A percentile compares a stretch with the other conserved stretches of the same genome.
Conservation (phyloP, 1,140 invertebrate species). For the roundworm (Caenorhabditis elegans) region WBcel235 BX284605.5:7193501-7194000, state of each 20-base stretch:
- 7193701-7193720: too few species aligned
- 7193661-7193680: background rate
- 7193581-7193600: background rate
- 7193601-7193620: too few species aligned
- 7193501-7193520: background rate
- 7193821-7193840: background rate
- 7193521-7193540: too few species aligned
- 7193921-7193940: slow-evolving; percentile 20
- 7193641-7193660: background rate
- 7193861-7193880: background rate
- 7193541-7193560: too few species aligned
- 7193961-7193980: too few species aligned
- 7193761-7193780: background rate
- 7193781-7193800: background rate
- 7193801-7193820: background rate
- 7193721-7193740: too few species aligned
- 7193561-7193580: too few species aligned
- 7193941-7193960: too few species aligned
- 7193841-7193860: too few species aligned
- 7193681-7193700: too few species aligned
- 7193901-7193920: background rate
- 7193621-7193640: background rate
- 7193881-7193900: background rate
- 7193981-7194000: too few species aligned
- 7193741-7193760: too few species aligned